Evolutionary conservation across 2,888 invertebrate species (phyloP).

Genomic region (Drosophila pullipes): DNA sequence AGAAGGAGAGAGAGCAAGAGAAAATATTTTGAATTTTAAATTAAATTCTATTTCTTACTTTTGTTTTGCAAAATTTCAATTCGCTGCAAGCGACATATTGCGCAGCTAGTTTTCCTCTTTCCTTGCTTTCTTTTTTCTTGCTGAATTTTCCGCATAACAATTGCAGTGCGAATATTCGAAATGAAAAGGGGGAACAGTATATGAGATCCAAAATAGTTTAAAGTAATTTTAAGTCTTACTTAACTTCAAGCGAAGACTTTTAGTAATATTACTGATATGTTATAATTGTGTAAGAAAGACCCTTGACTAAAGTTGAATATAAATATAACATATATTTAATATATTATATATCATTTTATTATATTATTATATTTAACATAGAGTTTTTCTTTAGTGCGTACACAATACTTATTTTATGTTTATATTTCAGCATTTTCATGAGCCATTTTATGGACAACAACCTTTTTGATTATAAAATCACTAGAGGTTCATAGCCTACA

Average conservation of each 20-base stretch:
- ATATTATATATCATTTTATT: too few relatives aligned
- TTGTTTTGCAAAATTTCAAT: conserved; percentile 63
- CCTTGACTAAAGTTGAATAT: neutral
- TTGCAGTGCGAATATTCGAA: conserved; percentile 20
- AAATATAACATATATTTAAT: neutral
- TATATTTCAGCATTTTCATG: conserved; percentile 11
- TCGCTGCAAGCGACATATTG: conserved; percentile 56
- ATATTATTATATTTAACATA: neutral
- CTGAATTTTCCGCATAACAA: conserved; percentile 37
- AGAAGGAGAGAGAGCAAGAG: neutral
- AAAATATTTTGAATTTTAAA: conserved; percentile 62
- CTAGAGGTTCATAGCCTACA: conserved; percentile 18
- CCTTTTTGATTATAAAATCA: conserved; percentile 29
- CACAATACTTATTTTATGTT: conserved; percentile 8
- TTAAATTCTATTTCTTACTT: conserved; percentile 74
- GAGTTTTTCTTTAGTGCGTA: neutral
- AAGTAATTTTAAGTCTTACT: neutral
- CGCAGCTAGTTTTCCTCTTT: conserved; percentile 42
- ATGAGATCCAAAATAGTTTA: neutral
- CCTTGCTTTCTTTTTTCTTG: neutral
- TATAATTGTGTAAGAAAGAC: neutral
- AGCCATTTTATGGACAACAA: conserved; percentile 35
- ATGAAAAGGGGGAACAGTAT: neutral
- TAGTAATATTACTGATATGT: neutral
- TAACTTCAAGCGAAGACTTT: neutral